phyloP scores from a whole-genome alignment of 1,140 invertebrate species.

The Platorchestia sp. region DNA sequence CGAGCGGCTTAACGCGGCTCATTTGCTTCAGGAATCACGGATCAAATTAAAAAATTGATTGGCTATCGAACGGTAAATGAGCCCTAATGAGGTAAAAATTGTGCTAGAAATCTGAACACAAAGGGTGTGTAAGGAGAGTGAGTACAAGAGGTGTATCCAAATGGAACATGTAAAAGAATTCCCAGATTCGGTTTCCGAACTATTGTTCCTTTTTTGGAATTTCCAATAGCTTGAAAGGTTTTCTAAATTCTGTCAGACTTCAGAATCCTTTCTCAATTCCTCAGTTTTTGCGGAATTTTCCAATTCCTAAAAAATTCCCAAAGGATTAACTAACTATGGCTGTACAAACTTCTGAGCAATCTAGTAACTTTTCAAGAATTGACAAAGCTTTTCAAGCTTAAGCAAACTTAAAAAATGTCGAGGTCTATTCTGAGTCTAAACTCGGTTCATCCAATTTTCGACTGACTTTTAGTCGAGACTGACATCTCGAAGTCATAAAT shows the following conservation, averaged over 20 bases:
- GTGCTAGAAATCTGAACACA: too few relatives aligned
- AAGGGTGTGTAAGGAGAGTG: too few relatives aligned
- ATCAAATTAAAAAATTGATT: too few relatives aligned
- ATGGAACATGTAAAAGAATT: too few relatives aligned
- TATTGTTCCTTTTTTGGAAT: not conserved
- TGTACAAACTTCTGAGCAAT: too few relatives aligned
- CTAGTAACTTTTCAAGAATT: not conserved
- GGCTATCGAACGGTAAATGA: too few relatives aligned
- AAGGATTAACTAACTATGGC: not conserved
- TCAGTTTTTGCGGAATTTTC: not conserved
- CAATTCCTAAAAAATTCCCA: not conserved
- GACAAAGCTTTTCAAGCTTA: not conserved
- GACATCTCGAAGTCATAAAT: not conserved
- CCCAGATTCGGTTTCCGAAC: not conserved
- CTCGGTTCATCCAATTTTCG: not conserved
- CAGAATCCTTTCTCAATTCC: not conserved
- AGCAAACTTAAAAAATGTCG: not conserved
- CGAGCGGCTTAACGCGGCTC: too few relatives aligned
- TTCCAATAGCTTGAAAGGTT: not conserved
- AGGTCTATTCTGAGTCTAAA: not conserved
- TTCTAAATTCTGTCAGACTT: not conserved
- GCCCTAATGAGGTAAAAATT: too few relatives aligned
- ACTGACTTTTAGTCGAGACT: not conserved
- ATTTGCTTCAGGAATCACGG: too few relatives aligned
- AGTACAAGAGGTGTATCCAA: too few relatives aligned